Base-by-base conservation (phyloP, 2,797 vertebrate species). In the Gephyroberyx darwinii region DNA sequence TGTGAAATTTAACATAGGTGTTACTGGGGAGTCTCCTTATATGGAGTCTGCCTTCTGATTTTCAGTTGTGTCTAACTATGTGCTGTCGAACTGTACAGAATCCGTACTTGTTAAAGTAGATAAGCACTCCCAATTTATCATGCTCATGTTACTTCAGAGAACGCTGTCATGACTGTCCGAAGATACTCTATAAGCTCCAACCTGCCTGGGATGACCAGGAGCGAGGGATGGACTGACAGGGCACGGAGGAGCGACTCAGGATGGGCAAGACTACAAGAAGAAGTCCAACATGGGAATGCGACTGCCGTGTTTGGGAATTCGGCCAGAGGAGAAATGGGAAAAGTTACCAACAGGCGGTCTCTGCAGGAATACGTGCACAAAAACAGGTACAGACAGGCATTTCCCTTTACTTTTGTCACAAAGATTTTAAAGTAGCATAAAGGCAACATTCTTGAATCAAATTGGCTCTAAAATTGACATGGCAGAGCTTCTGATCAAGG, bases 81-180 rank as follows among this genome's bases (percentile, higher is more conserved):
- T 31, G 19, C 8, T 35, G 10, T 50, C 2, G 1, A 12, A 12
- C 41, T 43, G 41, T 43, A 30, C 26, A 31, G 0, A 54, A 55
- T 66, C 48, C 8, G 14, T 55, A 43, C 41, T 13, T 14, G 33
- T 43, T 16, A 43, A 43, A 12, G 41, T 14, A 4, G 12, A 16
- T 43, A 14, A 14, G 4, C 13, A 16, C 14, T 5, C 14, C 8
- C 47, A 35, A 9, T 19, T 16, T 31, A 22, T 45, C 8, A 26
- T 53, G 19, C 51, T 59, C 4, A 13, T 47, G 2, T 30, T 64
- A 6, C 66, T 74, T 66, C 88, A 99, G 97, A 93, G 26, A 91
- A 94, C 55, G 67, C 90, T 39, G 95, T 96, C 86, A 99, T 99
- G 98, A 99, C 96, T 0, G 96, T 99, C 39, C 91, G 98, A 39